Percentiles rank a stretch among this genome's conserved stretches.
Conservation (phyloP, 2,113 vertebrate genomes). For the Xyliphius kryptos region DNA sequence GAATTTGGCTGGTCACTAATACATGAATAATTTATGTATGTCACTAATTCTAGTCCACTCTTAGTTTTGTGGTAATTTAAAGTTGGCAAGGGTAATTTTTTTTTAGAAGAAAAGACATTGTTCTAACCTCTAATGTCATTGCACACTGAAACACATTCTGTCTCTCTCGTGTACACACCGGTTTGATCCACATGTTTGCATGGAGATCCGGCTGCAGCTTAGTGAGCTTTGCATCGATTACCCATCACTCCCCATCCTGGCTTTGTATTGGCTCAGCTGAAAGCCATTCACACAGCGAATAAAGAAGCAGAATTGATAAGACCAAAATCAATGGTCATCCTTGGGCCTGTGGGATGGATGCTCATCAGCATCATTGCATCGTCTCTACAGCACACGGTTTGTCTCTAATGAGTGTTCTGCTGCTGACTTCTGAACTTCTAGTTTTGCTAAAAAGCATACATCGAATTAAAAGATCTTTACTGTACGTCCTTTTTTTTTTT, state of each 20-base stretch:
- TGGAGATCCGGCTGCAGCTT: conserved; percentile 14
- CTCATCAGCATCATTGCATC: conserved; percentile 8
- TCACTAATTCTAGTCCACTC: no score
- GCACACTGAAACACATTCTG: background rate
- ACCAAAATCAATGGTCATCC: conserved; percentile 18
- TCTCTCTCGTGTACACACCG: background rate
- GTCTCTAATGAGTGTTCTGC: background rate
- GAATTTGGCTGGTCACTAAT: no score
- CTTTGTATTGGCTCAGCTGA: conserved; percentile 21
- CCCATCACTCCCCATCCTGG: conserved; percentile 27
- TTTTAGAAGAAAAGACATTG: background rate
- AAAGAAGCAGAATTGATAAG: conserved; percentile 25
- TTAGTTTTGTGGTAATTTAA: conserved; percentile 12
- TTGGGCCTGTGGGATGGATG: conserved; percentile 10
- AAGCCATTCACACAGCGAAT: conserved; percentile 9
- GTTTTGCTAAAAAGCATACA: background rate
- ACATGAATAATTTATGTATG: no score
- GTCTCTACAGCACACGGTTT: background rate
- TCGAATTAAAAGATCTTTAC: no score
- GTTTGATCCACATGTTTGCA: conserved; percentile 16
- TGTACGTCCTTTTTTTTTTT: no score
- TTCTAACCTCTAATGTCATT: background rate
- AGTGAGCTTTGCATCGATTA: conserved; percentile 27
- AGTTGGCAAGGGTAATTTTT: background rate
- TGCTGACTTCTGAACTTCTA: background rate